Conservation (phyloP, 1,140 invertebrate genomes). For the Drosophila azteca region DNA sequence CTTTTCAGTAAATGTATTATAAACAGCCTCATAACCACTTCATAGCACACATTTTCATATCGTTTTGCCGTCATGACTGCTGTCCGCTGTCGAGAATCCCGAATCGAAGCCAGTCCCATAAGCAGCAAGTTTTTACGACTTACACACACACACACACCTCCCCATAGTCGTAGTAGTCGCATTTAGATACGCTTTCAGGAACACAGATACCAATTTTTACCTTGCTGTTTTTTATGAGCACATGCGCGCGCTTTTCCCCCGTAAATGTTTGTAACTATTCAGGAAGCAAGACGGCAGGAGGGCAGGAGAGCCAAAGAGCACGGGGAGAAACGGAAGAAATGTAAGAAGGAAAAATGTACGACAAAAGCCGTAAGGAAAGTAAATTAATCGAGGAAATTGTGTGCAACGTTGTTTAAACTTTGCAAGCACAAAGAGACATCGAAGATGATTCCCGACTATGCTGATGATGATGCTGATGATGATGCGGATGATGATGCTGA, state of each 20-base stretch:
- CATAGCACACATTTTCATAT: constrained; percentile 43
- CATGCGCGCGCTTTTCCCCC: constrained; percentile 67
- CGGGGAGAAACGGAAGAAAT: constrained; percentile 63
- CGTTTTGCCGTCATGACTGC: background rate
- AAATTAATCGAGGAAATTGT: constrained; percentile 83
- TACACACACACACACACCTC: constrained; percentile 38
- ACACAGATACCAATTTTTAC: constrained; percentile 41
- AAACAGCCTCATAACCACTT: constrained; percentile 70
- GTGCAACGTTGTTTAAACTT: constrained; percentile 77
- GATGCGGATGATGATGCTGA: constrained; percentile 18
- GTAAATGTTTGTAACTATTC: constrained; percentile 77
- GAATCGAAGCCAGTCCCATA: constrained; percentile 52
- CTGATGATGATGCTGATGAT: constrained; percentile 21
- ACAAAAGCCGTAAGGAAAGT: constrained; percentile 73
- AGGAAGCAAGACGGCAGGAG: constrained; percentile 1
- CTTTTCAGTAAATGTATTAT: constrained; percentile 56
- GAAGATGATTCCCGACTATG: constrained; percentile 9
- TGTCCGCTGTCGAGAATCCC: constrained; percentile 65
- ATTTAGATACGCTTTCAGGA: constrained; percentile 3
- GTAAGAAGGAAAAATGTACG: constrained; percentile 61
- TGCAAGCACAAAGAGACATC: constrained; percentile 68
- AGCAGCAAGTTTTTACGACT: constrained; percentile 76
- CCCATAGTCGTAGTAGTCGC: background rate
- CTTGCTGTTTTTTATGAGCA: constrained; percentile 73
- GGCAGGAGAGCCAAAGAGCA: background rate